Conservation (phyloP, 2,113 vertebrate species). For the Psittacula cyanocephala region DNA sequence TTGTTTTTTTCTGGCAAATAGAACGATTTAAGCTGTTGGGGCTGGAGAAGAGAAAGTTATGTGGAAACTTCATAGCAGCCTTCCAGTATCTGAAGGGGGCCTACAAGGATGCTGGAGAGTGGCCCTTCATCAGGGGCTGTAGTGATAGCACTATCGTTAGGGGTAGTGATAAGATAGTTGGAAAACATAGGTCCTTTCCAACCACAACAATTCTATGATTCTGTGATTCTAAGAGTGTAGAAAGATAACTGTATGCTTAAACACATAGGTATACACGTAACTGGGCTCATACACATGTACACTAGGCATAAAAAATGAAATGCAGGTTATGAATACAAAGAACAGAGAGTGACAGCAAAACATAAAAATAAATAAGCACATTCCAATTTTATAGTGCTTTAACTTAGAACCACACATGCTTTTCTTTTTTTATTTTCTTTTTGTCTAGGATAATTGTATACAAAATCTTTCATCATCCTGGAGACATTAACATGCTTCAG, state of each 20-base stretch:
- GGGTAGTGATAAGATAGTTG: background rate
- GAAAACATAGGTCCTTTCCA: background rate
- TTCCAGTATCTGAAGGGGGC: background rate
- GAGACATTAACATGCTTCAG: background rate
- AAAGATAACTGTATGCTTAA: background rate
- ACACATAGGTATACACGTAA: background rate
- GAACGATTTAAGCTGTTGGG: background rate
- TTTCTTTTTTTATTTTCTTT: background rate
- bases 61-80: background rate
- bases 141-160: background rate
- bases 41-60: background rate
- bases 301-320: background rate
- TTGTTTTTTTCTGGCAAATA: background rate
- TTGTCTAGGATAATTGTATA: background rate
- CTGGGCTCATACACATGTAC: background rate
- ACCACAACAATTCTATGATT: background rate
- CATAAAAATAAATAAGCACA: background rate
- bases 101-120: background rate
- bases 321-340: background rate
- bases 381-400: background rate
- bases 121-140: background rate
- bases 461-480: background rate
- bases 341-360: background rate
- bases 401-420: background rate
- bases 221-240: background rate